Evolutionary conservation across 1,140 invertebrate species (phyloP).

Genomic region (Leptinotarsa texana): DNA sequence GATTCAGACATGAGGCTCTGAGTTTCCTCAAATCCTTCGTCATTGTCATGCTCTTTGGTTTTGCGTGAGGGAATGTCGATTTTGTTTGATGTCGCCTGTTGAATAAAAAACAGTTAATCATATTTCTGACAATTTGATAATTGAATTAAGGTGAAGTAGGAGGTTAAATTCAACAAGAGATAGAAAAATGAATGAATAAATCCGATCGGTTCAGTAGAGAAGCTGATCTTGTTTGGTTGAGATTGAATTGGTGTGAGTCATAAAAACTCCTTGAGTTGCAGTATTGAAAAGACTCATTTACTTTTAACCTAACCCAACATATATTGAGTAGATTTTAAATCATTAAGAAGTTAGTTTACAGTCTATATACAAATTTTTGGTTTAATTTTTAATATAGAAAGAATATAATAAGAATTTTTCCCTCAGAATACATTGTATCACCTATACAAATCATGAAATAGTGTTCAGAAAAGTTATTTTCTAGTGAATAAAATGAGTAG

Average conservation of each 20-base stretch:
- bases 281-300: too few species aligned
- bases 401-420: too few species aligned
- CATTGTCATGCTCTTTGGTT: conserved; percentile 60
- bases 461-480: too few species aligned
- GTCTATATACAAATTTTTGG: neutral
- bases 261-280: too few species aligned
- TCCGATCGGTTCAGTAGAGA: neutral
- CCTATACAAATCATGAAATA: too few species aligned
- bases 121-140: neutral
- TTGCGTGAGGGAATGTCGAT: conserved; percentile 46
- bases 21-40: conserved; percentile 89
- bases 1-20: conserved; percentile 84
- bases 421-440: too few species aligned
- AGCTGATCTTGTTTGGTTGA: too few species aligned
- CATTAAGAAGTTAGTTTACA: neutral
- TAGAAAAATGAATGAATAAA: neutral
- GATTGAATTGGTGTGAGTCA: too few species aligned
- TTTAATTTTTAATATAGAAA: too few species aligned
- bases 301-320: too few species aligned
- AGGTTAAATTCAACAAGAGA: neutral
- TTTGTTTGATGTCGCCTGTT: conserved; percentile 33
- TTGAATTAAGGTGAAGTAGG: neutral
- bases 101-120: neutral
- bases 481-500: too few species aligned
- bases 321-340: neutral